Base-by-base conservation (phyloP, 2,113 vertebrate genomes). In the Eclectus roratus region DNA sequence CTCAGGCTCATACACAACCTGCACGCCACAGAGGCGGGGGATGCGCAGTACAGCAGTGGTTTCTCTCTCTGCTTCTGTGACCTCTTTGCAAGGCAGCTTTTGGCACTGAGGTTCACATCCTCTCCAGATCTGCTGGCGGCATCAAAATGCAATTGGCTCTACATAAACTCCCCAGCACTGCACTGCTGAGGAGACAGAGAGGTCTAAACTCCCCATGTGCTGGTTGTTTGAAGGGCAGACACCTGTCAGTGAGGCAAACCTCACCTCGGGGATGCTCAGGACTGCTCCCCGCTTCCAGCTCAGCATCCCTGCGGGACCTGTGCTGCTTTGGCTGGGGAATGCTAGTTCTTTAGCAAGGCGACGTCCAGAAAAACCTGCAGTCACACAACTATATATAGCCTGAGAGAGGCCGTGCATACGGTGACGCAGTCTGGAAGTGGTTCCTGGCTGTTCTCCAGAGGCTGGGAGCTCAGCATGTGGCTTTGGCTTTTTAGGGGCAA, bases 331-430 rank as follows among this genome's bases (percentile, higher is more conserved):
- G 33, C 81, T 81, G 77, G 87, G 65, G 86, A 89, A 70, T 13
- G 46, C 53, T 63, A 8, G 81, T 6, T 82, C 81, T 93, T 89
- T 53, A 95, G 87, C 89, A 78, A 24, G 88, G 95, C 8, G 0
- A 85, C 10, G 83, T 88, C 85, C 94, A 93, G 92, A 88, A 84
- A 95, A 95, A 96, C 88, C 92, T 96, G 96, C 95, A 96, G 90
- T 90, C 95, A 82, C 27, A 5, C 82, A 86, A 60, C 96, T 96
- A 95, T 94, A 92, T 96, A 94, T 94, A 96, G 96, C 83, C 78
- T 1, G 6, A 7, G 88, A 96, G 93, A 93, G 83, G 92, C 93
- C 46, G 17, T 80, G 88, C 86, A 50, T 53, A 60, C 12, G 49
- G 86, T 94, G 92, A 93, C 65, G 77, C 96, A 93, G 84, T 50